Evolutionary conservation across 2,888 invertebrate species (phyloP).

Genomic region (Stenodema calcarata): DNA sequence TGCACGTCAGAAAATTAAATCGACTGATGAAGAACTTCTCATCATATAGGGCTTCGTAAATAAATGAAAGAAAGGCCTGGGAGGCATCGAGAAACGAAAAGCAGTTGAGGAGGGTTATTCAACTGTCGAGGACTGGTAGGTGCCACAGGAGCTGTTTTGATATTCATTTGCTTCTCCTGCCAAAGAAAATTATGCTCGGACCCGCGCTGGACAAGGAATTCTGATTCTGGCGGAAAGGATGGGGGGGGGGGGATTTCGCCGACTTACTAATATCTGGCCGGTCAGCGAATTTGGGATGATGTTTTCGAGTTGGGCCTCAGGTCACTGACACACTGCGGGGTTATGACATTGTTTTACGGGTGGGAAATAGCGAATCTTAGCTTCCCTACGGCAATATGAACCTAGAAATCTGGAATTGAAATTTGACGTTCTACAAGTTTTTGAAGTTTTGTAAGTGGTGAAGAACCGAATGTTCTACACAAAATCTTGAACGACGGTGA

Average conservation of each 20-base stretch:
- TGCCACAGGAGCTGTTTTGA: background rate
- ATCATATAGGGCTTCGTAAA: background rate
- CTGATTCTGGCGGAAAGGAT: too few species aligned
- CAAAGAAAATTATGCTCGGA: background rate
- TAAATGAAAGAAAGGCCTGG: background rate
- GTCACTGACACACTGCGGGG: slow-evolving; percentile 1
- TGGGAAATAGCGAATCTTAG: background rate
- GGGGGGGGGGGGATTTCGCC: background rate
- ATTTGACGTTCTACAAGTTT: too few species aligned
- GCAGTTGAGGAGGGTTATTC: background rate
- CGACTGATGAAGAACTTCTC: too few species aligned
- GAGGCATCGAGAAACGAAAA: background rate
- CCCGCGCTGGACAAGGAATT: background rate
- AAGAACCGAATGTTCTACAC: too few species aligned
- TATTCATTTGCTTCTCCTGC: background rate
- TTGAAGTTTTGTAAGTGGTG: too few species aligned
- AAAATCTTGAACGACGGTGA: too few species aligned
- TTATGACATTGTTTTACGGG: background rate
- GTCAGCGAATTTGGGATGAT: slow-evolving; percentile 11
- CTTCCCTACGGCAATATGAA: too few species aligned
- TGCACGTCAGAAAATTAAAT: too few species aligned
- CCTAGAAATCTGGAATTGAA: too few species aligned
- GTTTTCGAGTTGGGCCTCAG: background rate
- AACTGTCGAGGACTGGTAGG: background rate
- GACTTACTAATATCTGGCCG: slow-evolving; percentile 9